Percentiles rank a stretch among this genome's conserved stretches.
phyloP scores from a whole-genome alignment of 2,888 invertebrate species.

The Aproaerema taeniolella region DNA sequence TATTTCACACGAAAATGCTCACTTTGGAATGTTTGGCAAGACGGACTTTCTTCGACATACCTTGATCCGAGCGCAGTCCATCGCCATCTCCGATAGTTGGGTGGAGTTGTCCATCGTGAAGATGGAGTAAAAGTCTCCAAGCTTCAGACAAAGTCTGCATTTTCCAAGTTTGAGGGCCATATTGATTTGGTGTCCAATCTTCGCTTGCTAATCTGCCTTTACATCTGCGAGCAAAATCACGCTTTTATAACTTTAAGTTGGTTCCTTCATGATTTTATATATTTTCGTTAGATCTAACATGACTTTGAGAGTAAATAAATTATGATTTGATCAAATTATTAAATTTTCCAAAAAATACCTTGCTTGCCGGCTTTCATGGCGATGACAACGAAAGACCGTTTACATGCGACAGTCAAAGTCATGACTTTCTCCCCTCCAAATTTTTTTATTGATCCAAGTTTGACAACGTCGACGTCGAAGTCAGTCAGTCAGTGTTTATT shows the following conservation, averaged over 20 bases:
- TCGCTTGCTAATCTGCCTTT: conserved; percentile 39
- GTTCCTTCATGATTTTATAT: too few species aligned
- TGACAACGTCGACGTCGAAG: too few species aligned
- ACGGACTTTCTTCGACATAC: conserved; percentile 33
- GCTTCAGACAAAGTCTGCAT: conserved; percentile 74
- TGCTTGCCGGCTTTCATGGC: conserved; percentile 27
- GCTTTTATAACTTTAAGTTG: too few species aligned
- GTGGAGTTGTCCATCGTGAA: conserved; percentile 68
- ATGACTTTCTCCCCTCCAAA: too few species aligned
- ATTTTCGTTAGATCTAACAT: too few species aligned
- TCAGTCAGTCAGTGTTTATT: too few species aligned
- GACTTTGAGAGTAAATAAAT: too few species aligned
- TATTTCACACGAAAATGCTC: too few species aligned
- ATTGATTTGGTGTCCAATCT: conserved; percentile 65
- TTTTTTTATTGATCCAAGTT: too few species aligned
- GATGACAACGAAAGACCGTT: background rate
- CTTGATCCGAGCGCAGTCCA: conserved; percentile 69
- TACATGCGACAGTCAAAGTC: background rate
- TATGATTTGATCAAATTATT: too few species aligned
- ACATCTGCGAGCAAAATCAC: conserved; percentile 30
- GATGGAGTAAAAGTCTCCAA: conserved; percentile 73
- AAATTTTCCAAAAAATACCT: too few species aligned
- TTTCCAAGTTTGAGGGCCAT: conserved; percentile 74
- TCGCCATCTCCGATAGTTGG: conserved; percentile 71
- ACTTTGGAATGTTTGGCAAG: too few species aligned